phyloP scores from a whole-genome alignment of 2,888 invertebrate genomes.

The Ptycholaimellus sp. region DNA sequence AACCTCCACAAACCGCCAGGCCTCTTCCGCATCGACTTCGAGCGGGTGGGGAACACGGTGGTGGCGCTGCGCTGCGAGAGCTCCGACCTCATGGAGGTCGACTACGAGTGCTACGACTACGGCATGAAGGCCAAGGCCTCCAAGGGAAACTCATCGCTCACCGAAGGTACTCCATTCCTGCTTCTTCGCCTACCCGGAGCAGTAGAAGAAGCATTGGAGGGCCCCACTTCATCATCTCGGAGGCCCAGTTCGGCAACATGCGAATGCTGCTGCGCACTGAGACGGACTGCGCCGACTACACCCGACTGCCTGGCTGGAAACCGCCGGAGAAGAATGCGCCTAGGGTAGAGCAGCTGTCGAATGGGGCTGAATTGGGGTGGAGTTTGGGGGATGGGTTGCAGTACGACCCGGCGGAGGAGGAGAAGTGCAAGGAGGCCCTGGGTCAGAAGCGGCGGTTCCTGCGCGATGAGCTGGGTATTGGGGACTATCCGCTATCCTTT shows the following conservation, averaged over 20 bases:
- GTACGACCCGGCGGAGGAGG: too few relatives aligned
- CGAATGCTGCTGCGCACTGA: slow-evolving; percentile 22
- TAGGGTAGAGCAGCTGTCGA: too few relatives aligned
- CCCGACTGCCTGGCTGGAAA: slow-evolving; percentile 5
- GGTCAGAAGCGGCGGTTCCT: too few relatives aligned
- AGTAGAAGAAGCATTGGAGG: too few relatives aligned
- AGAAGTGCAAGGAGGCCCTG: too few relatives aligned
- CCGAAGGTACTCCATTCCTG: too few relatives aligned
- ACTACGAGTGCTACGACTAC: slow-evolving; percentile 18
- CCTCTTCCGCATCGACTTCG: slow-evolving; percentile 24
- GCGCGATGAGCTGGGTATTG: too few relatives aligned
- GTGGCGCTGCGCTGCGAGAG: slow-evolving; percentile 20
- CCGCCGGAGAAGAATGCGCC: neutral
- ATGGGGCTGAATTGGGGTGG: too few relatives aligned
- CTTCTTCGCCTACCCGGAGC: too few relatives aligned
- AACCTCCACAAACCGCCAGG: too few relatives aligned
- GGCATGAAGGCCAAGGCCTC: slow-evolving; percentile 18
- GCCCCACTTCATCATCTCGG: slow-evolving; percentile 18
- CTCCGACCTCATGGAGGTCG: slow-evolving; percentile 21
- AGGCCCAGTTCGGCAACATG: slow-evolving; percentile 20
- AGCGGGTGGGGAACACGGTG: slow-evolving; percentile 23
- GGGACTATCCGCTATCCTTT: too few relatives aligned
- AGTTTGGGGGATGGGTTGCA: too few relatives aligned
- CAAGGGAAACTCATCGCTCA: slow-evolving; percentile 16
- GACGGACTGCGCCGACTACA: slow-evolving; percentile 22